phyloP scores from a whole-genome alignment of 64 coral and sea anemone species.

The Actinia equina region DNA sequence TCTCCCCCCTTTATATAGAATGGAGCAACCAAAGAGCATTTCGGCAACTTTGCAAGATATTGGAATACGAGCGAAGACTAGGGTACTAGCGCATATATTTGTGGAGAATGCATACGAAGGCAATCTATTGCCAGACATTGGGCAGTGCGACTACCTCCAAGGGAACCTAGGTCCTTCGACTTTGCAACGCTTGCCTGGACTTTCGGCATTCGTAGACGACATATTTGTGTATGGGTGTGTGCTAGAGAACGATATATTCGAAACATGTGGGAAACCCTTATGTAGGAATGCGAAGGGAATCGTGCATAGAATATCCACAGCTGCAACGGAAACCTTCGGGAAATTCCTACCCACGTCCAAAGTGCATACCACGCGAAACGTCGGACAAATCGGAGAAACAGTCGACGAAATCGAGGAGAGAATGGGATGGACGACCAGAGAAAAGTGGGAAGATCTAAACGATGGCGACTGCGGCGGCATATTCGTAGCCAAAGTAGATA shows the following conservation, averaged over 20 bases:
- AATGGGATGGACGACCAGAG: neutral
- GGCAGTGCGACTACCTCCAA: neutral
- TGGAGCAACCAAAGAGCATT: neutral
- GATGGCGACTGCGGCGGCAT: neutral
- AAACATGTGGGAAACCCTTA: neutral
- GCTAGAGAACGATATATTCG: neutral
- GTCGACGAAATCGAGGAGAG: neutral
- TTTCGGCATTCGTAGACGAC: constrained; percentile 5
- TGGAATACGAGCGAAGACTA: neutral
- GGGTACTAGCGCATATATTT: neutral
- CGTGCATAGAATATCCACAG: neutral
- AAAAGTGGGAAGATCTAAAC: neutral
- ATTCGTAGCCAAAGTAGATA: neutral
- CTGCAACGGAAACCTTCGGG: neutral
- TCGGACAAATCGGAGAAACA: neutral
- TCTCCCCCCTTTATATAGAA: neutral
- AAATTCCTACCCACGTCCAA: neutral
- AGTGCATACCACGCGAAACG: neutral
- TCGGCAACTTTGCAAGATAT: neutral
- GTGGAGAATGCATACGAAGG: constrained; percentile 6
- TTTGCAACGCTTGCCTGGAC: neutral
- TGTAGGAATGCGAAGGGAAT: neutral
- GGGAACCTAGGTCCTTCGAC: neutral
- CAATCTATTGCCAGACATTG: constrained; percentile 6
- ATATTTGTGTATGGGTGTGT: neutral